Evolutionary conservation across 1,140 invertebrate genomes (phyloP).

Genomic region (Pogonomyrmex californicus): DNA sequence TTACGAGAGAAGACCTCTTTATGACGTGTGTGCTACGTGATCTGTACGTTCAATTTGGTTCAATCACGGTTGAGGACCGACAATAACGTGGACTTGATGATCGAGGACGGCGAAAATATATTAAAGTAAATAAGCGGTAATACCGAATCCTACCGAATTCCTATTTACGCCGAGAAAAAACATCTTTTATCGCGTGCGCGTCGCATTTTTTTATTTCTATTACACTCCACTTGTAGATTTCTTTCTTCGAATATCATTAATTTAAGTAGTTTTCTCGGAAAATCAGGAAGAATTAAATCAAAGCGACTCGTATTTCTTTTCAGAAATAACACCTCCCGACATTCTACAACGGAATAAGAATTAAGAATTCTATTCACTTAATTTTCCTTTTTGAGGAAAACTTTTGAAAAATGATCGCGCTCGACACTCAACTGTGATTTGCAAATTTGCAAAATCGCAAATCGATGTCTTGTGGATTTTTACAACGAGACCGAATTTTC

Average conservation of each 20-base stretch:
- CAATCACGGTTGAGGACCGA: neutral
- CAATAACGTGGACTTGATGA: neutral
- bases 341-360: neutral
- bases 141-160: neutral
- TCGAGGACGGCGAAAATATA: neutral
- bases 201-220: neutral
- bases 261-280: neutral
- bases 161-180: neutral
- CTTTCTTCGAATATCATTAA: neutral
- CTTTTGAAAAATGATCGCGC: neutral
- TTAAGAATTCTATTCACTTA: neutral
- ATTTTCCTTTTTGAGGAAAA: neutral
- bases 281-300: neutral
- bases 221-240: neutral
- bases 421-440: neutral
- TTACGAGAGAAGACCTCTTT: slow-evolving; percentile 72
- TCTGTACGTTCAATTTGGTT: slow-evolving; percentile 52
- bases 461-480: neutral
- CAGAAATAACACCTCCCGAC: neutral
- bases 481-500: neutral
- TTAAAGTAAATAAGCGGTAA: slow-evolving; percentile 48
- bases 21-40: slow-evolving; percentile 77
- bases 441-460: neutral
- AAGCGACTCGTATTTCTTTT: neutral
- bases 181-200: neutral